These are phyloP conservation scores for Chaetodon trifascialis DNA, from an alignment of 2,113 vertebrate genomes.

Conservation along the genomic window DNA sequence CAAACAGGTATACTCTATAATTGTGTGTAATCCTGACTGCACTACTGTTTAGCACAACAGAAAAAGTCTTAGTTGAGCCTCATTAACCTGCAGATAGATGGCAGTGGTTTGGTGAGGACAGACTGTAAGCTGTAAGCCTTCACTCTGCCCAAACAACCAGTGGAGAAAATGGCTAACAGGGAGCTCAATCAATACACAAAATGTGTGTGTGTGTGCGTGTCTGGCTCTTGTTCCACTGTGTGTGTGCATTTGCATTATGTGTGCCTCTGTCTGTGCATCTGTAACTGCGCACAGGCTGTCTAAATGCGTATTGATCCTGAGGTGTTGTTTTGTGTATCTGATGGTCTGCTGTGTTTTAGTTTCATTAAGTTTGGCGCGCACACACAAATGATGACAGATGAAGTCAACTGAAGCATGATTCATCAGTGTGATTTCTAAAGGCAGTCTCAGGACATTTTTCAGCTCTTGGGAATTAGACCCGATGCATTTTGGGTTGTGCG, in stretches of 20 bases:
- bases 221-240: not conserved
- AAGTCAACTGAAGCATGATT: constrained; percentile 57
- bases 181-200: constrained; percentile 73
- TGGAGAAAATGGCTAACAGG: constrained; percentile 67
- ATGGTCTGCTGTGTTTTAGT: constrained; percentile 70
- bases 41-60: constrained; percentile 34
- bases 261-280: constrained; percentile 10
- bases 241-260: constrained; percentile 37
- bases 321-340: constrained; percentile 73
- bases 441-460: constrained; percentile 34
- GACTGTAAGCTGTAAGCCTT: constrained; percentile 69
- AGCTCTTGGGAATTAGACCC: constrained; percentile 22
- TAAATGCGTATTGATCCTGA: constrained; percentile 73
- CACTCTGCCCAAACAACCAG: constrained; percentile 54
- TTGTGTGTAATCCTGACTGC: constrained; percentile 29
- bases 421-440: constrained; percentile 52
- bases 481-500: constrained; percentile 36
- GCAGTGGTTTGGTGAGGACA: constrained; percentile 64
- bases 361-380: constrained; percentile 68
- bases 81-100: constrained; percentile 75
- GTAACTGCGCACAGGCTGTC: constrained; percentile 33
- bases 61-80: constrained; percentile 53
- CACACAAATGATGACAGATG: constrained; percentile 73
- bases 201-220: constrained; percentile 44
- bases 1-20: not conserved